Evolutionary conservation across 1,140 invertebrate species (phyloP).

Genomic region (Drosophila pallidifrons): DNA sequence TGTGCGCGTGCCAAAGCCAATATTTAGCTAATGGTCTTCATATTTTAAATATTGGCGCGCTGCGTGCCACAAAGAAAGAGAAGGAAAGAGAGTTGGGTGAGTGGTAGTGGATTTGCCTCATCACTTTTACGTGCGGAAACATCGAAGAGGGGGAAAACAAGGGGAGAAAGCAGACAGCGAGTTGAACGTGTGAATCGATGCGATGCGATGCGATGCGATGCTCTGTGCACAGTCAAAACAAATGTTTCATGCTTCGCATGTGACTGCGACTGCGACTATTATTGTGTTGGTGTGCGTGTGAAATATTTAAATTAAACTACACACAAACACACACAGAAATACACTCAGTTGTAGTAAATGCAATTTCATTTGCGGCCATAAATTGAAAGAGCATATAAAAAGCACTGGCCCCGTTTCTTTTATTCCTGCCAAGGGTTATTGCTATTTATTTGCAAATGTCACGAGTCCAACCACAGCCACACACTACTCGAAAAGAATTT

Average conservation of each 20-base stretch:
- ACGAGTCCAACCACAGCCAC: conserved; percentile 45
- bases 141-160: conserved; percentile 6
- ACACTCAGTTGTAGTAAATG: conserved; percentile 44
- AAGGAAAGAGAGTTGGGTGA: not conserved
- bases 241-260: conserved; percentile 30
- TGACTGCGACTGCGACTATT: not conserved
- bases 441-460: conserved; percentile 80
- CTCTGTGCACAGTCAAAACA: conserved; percentile 36
- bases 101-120: not conserved
- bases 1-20: conserved; percentile 79
- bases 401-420: conserved; percentile 53
- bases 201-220: conserved; percentile 11
- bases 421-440: conserved; percentile 38
- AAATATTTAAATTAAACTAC: conserved; percentile 78
- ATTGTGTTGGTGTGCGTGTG: conserved; percentile 36
- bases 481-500: no score
- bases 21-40: conserved; percentile 83
- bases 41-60: conserved; percentile 78
- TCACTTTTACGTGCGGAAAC: not conserved
- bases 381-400: conserved; percentile 57
- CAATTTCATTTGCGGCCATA: conserved; percentile 77
- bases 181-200: conserved; percentile 38
- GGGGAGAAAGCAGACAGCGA: not conserved
- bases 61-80: conserved; percentile 26
- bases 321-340: conserved; percentile 28